These are phyloP conservation scores for Myrmophylax atrothorax DNA, from an alignment of 2,113 vertebrate species.

Conservation along the genomic window DNA sequence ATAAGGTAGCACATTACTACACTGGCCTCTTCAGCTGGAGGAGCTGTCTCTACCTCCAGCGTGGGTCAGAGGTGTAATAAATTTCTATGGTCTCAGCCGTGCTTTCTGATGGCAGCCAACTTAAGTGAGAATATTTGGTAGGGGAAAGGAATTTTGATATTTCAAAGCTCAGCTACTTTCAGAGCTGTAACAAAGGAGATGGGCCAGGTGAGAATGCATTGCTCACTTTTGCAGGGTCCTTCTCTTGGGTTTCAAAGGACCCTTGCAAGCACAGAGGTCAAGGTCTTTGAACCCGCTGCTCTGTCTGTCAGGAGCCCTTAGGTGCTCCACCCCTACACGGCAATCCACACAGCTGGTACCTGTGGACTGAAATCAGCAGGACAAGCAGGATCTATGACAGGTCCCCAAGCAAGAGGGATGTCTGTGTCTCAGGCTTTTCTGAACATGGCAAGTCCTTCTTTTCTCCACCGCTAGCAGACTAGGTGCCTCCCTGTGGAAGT, in stretches of 20 bases:
- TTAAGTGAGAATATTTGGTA: background rate
- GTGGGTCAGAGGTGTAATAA: constrained; percentile 62
- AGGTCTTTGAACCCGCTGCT: background rate
- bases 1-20: constrained; percentile 79
- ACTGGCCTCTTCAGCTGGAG: constrained; percentile 57
- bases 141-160: background rate
- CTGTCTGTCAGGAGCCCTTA: background rate
- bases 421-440: background rate
- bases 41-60: constrained; percentile 58
- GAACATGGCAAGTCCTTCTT: background rate
- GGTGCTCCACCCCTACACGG: background rate
- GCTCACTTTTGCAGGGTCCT: background rate
- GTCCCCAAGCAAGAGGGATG: background rate
- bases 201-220: background rate
- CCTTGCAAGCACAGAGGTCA: background rate
- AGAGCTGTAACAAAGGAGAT: background rate
- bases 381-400: background rate
- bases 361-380: background rate
- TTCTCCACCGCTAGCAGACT: background rate
- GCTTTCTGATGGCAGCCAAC: background rate
- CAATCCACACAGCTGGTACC: background rate
- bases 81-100: constrained; percentile 16
- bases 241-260: background rate
- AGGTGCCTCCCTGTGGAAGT: background rate
- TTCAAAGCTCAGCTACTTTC: background rate